Conservation (phyloP, 2,797 vertebrate species). For the Sphenodon punctatus region DNA sequence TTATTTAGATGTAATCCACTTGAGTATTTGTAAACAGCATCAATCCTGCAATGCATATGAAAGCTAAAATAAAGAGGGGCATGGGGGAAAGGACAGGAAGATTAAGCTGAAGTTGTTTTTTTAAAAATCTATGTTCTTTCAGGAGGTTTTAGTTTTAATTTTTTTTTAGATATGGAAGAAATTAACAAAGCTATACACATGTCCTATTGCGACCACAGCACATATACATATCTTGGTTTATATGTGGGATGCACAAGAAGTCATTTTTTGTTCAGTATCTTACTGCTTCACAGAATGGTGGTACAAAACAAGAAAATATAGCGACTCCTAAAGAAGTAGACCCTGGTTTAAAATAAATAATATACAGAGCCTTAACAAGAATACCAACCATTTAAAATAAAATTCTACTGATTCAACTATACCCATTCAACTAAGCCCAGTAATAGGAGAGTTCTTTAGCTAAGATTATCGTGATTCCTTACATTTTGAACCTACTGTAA, state of each 20-base stretch:
- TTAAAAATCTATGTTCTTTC: neutral
- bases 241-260: neutral
- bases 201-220: neutral
- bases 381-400: neutral
- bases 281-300: neutral
- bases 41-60: neutral
- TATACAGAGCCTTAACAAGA: neutral
- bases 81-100: neutral
- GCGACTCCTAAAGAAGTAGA: too few species aligned
- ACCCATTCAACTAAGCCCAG: neutral
- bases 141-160: neutral
- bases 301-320: neutral
- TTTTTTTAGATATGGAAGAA: neutral
- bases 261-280: neutral
- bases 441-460: neutral
- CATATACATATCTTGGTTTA: neutral
- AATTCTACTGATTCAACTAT: too few species aligned
- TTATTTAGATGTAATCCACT: neutral
- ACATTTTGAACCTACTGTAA: neutral
- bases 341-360: neutral
- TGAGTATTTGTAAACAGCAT: neutral
- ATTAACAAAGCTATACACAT: neutral
- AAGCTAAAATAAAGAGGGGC: neutral
- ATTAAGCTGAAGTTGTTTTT: neutral
- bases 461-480: neutral